phyloP scores from a whole-genome alignment of 1,140 invertebrate species.

The Mylabris phalerata region DNA sequence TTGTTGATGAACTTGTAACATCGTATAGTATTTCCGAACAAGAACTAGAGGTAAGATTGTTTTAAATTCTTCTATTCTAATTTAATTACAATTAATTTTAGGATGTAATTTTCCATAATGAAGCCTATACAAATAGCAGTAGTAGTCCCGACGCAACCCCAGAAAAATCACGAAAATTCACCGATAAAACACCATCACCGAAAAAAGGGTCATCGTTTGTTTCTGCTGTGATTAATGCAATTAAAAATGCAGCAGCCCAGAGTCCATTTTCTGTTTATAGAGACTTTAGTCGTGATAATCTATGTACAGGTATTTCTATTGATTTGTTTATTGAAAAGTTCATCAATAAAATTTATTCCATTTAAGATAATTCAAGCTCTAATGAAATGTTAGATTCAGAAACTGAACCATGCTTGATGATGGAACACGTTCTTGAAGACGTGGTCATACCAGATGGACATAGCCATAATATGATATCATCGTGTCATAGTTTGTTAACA shows the following conservation, averaged over 20 bases:
- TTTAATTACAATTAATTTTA: slow-evolving; percentile 31
- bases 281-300: slow-evolving; percentile 31
- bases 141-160: slow-evolving; percentile 54
- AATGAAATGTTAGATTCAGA: slow-evolving; percentile 67
- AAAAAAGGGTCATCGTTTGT: slow-evolving; percentile 58
- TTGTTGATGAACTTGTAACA: slow-evolving; percentile 62
- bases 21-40: slow-evolving; percentile 69
- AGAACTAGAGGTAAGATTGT: slow-evolving; percentile 58
- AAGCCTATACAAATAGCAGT: slow-evolving; percentile 58
- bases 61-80: neutral
- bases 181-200: slow-evolving; percentile 47
- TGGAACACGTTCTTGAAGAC: slow-evolving; percentile 64
- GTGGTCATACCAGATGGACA: slow-evolving; percentile 57
- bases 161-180: slow-evolving; percentile 47
- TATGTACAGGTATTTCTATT: slow-evolving; percentile 11
- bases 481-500: slow-evolving; percentile 41
- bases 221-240: slow-evolving; percentile 59
- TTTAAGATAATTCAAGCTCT: slow-evolving; percentile 25
- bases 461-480: slow-evolving; percentile 62
- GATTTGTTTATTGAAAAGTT: no score
- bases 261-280: slow-evolving; percentile 40
- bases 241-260: slow-evolving; percentile 54
- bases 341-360: neutral
- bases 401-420: slow-evolving; percentile 71
- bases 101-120: slow-evolving; percentile 69